Evolutionary conservation across 2,888 invertebrate genomes (phyloP), one percentile per base, ranked within the genome.

Genomic region (Siphonodentalium dalli): DNA sequence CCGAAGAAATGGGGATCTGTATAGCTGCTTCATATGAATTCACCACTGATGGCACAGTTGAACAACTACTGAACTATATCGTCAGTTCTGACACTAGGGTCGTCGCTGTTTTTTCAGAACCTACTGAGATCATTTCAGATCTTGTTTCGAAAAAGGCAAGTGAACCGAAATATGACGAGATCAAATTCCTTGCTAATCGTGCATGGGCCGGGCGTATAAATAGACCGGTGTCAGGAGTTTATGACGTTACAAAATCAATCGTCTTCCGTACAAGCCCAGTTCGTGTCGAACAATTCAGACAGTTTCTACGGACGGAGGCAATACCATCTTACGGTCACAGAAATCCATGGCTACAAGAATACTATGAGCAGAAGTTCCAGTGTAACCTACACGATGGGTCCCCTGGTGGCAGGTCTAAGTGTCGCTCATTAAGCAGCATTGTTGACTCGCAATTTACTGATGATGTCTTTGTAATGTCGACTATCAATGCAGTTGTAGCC

Each of bases 401-500:
- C 28, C 27, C 58, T 15, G 37, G n/a, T 18, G 28, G n/a, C n/a
- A n/a, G n/a, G n/a, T n/a, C n/a, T n/a, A n/a, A n/a, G n/a, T n/a
- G n/a, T n/a, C n/a, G n/a, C 46, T 15, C 31, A 11, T n/a, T 51
- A 51, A 28, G 18, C 57, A 40, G 54, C 52, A 3, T 54, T 28
- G 20, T 42, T 27, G 21, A 11, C n/a, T 54, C n/a, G n/a, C 18
- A 38, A 26, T 63, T 63, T 35, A 18, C 39, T 5, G 71, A 77
- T 37, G 77, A 79, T 48, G 48, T 71, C 13, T 63, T 66, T n/a
- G 69, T 75, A 0, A 59, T 79, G 18, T 72, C 77, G 15, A 80
- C 79, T n/a, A 77, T 82, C 26, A 78, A 81, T 56, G 76, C 82
- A n/a, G 79, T 83, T 2, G 73, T 75, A 44, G 72, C 81, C 2